Percentiles rank a stretch among this genome's conserved stretches.
Conservation (phyloP, 2,888 invertebrate species). For the Merodon equestris region DNA sequence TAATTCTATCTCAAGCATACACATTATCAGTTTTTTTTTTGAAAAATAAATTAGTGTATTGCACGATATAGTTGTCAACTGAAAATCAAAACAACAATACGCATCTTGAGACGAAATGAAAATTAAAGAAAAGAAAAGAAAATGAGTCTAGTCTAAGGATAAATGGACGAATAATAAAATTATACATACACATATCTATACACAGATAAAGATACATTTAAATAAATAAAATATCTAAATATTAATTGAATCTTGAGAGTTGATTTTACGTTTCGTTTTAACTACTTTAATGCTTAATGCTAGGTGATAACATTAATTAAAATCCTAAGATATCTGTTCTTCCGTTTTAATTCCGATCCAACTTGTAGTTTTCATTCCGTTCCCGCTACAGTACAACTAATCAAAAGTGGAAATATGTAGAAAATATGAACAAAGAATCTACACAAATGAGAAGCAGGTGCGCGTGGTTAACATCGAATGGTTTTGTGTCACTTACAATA, state of each 20-base stretch:
- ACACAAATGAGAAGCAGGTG: constrained; percentile 39
- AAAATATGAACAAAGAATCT: constrained; percentile 16
- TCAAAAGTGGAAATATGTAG: background rate
- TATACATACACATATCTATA: constrained; percentile 10
- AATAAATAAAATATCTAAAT: constrained; percentile 49
- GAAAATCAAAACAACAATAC: background rate
- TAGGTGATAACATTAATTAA: constrained; percentile 46
- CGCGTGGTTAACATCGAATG: background rate
- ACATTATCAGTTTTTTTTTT: constrained; percentile 3
- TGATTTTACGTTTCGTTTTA: background rate
- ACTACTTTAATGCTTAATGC: constrained; percentile 17
- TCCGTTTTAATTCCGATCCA: too few species aligned
- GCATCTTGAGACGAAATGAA: background rate
- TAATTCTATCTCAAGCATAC: constrained; percentile 4
- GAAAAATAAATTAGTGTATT: constrained; percentile 13
- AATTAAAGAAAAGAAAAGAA: constrained; percentile 11
- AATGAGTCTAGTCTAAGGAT: background rate
- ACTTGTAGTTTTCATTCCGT: background rate
- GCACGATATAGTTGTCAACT: constrained; percentile 9
- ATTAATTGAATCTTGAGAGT: constrained; percentile 14
- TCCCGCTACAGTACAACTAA: background rate
- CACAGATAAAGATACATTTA: constrained; percentile 32
- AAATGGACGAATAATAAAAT: constrained; percentile 24
- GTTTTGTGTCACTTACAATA: constrained; percentile 1
- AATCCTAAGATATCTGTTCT: constrained; percentile 15